Base-by-base conservation (phyloP, 1,140 invertebrate species). In the Achroia grisella region DNA sequence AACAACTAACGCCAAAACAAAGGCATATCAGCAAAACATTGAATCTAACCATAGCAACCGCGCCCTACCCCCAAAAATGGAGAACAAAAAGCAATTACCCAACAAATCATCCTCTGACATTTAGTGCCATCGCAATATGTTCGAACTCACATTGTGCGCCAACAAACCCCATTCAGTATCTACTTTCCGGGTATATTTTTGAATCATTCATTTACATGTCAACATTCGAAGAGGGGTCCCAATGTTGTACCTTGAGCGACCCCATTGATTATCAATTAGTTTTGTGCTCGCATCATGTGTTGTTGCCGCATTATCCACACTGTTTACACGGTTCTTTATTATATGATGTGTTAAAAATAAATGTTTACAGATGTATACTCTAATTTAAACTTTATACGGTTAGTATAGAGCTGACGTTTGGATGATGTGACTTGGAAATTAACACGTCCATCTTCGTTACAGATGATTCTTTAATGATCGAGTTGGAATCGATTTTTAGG, bases 21-120 rank as follows among this genome's bases (percentile, higher is more conserved):
- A 67, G 44, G 51, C 44, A 50, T 76, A 79, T 79, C 63, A 76
- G 78, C 75, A 70, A 81, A 81, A 79, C 71, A 75, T 59, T 58
- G 45, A 37, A 33, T 8, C 47, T 56, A 50, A 39, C 62, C 74
- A 68, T 74, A 71, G 78, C 70, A 81, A 81, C 76, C 42, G 47
- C 13, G 29, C 61, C 55, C 53, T n/a, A n/a, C 62, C 70, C 77
- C 62, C 45, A 62, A 67, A 23, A 23, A 69, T 55, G 34, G 60
- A 62, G 59, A 72, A 74, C 65, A 73, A 73, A 73, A 83, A 74
- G 55, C 75, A 85, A 85, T 85, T 81, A 85, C 76, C 62, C 56
- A 76, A 85, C 81, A 82, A 85, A 85, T 85, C 81, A 85, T 85
- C 70, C 67, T 71, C 71, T 85, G 81, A 82, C 78, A 69, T 84